phyloP scores from a whole-genome alignment of 2,797 vertebrate genomes.

The Natrix natrix region DNA sequence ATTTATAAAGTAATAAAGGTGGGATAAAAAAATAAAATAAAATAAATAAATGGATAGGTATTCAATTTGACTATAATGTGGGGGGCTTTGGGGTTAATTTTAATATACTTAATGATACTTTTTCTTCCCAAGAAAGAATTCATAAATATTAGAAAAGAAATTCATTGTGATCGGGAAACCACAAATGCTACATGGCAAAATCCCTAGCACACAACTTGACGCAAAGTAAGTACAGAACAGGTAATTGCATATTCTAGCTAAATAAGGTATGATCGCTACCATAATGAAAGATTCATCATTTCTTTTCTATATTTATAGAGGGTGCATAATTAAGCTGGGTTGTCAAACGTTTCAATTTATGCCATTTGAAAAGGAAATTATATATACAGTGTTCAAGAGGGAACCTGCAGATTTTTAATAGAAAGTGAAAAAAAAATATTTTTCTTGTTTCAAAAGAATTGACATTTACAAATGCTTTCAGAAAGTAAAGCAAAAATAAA shows the following conservation, averaged over 20 bases:
- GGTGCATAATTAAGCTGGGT: conserved; percentile 57
- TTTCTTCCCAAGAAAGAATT: conserved; percentile 10
- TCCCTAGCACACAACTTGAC: conserved; percentile 14
- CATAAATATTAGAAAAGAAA: conserved; percentile 35
- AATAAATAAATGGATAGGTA: not conserved
- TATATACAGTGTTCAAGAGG: conserved; percentile 33
- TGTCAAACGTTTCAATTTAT: conserved; percentile 49
- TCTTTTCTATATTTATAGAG: conserved; percentile 54
- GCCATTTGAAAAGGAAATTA: conserved; percentile 59
- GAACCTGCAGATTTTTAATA: conserved; percentile 34
- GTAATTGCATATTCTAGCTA: conserved; percentile 59
- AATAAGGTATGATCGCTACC: conserved; percentile 45
- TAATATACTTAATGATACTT: not conserved
- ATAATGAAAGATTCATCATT: conserved; percentile 63
- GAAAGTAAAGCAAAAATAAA: conserved; percentile 14
- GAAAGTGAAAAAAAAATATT: conserved; percentile 34
- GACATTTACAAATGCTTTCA: conserved; percentile 43
- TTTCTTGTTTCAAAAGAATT: conserved; percentile 34
- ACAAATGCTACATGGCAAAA: conserved; percentile 19
- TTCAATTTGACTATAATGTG: not conserved
- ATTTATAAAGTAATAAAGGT: not conserved
- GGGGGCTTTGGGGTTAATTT: not conserved
- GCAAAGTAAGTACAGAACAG: conserved; percentile 37
- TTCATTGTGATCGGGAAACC: conserved; percentile 19
- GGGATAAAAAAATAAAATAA: not conserved